A percentile compares a stretch with the other conserved stretches of the same genome.
Conservation (phyloP, 1,140 invertebrate genomes). For the Ceratosolen fusciceps region DNA sequence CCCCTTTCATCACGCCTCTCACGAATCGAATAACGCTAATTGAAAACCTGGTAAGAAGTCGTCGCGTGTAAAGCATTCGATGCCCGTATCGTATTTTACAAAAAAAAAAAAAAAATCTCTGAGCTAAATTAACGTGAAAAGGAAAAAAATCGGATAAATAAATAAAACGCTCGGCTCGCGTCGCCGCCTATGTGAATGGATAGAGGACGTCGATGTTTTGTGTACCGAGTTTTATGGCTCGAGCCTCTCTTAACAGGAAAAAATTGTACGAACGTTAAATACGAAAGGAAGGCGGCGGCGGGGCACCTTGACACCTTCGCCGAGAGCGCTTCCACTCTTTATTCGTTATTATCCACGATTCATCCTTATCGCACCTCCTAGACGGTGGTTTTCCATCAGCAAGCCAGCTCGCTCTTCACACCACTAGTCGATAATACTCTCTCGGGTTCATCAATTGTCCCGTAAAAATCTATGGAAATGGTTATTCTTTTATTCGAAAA, state of each 20-base stretch:
- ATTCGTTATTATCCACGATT: background rate
- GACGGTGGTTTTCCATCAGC: too few species aligned
- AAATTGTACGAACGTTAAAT: background rate
- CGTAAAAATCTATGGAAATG: background rate
- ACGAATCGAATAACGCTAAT: background rate
- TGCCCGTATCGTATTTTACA: constrained; percentile 12
- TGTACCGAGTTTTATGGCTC: background rate
- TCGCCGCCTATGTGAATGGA: background rate
- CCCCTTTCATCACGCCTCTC: too few species aligned
- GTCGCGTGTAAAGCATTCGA: constrained; percentile 22
- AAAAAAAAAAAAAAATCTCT: too few species aligned
- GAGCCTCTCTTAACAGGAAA: background rate
- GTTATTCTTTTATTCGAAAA: background rate
- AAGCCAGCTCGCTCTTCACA: too few species aligned
- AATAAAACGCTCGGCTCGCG: background rate
- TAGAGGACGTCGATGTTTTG: background rate
- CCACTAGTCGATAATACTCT: too few species aligned
- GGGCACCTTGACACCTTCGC: background rate
- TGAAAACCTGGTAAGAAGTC: background rate
- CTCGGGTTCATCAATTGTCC: too few species aligned
- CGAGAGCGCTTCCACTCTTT: too few species aligned
- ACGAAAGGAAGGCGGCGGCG: background rate
- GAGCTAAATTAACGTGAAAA: constrained; percentile 40
- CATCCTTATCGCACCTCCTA: background rate
- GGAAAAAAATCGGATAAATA: constrained; percentile 25